Conservation (phyloP, 92 coral and sea anemone species). For the Zoanthus sociatus region DNA sequence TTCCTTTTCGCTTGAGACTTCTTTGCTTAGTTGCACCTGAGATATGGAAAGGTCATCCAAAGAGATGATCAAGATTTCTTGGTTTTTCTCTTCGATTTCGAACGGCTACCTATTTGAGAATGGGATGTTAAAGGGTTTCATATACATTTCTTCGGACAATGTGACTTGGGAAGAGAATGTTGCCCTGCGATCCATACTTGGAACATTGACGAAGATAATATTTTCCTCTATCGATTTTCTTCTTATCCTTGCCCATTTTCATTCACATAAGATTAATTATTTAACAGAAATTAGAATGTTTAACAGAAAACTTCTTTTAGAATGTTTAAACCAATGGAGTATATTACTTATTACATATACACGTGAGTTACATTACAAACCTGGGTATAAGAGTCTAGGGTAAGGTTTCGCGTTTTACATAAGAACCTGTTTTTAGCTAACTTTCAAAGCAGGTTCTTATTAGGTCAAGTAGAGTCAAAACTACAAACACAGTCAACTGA, state of each 20-base stretch:
- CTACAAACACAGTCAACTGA: background rate
- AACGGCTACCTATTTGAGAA: background rate
- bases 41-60: background rate
- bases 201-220: slow-evolving; percentile 33
- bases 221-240: slow-evolving; percentile 13
- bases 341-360: background rate
- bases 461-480: slow-evolving; percentile 4
- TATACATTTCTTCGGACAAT: background rate
- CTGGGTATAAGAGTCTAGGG: no score
- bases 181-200: slow-evolving; percentile 22
- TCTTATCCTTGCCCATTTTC: slow-evolving; percentile 51
- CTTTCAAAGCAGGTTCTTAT: slow-evolving; percentile 7
- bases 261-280: background rate
- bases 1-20: background rate
- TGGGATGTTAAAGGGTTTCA: background rate
- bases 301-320: background rate
- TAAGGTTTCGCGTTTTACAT: background rate
- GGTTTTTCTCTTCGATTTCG: background rate
- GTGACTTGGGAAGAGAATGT: slow-evolving; percentile 10
- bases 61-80: background rate
- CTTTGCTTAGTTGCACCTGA: slow-evolving; percentile 9
- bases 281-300: no score
- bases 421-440: slow-evolving; percentile 8
- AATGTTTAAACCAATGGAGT: slow-evolving; percentile 1
- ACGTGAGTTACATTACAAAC: no score